Conservation (phyloP, 2,888 invertebrate genomes). For the Hybos culiciformis region DNA sequence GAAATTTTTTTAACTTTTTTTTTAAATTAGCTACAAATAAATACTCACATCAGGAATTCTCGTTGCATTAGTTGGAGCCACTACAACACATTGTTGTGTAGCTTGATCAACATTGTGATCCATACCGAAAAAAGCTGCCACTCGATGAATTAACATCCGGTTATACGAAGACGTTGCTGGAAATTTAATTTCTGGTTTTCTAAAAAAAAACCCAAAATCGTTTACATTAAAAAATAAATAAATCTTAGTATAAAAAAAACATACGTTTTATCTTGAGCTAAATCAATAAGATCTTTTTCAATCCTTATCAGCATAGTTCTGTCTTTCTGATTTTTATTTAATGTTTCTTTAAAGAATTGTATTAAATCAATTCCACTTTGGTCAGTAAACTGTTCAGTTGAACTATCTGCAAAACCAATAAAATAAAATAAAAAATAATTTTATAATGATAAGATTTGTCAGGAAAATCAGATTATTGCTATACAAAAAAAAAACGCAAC, state of each 20-base stretch:
- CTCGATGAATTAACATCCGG: conserved; percentile 88
- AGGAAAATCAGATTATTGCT: too few relatives aligned
- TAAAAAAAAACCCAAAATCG: conserved; percentile 24
- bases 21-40: background rate
- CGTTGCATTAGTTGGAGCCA: conserved; percentile 55
- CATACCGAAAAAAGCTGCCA: conserved; percentile 86
- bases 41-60: conserved; percentile 33
- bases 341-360: conserved; percentile 75
- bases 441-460: too few relatives aligned
- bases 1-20: background rate
- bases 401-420: conserved; percentile 47
- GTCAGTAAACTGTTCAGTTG: conserved; percentile 60
- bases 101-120: conserved; percentile 83
- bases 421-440: background rate
- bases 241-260: conserved; percentile 16
- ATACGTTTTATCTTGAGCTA: conserved; percentile 72
- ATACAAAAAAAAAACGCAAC: background rate
- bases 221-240: conserved; percentile 6
- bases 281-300: conserved; percentile 72
- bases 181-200: conserved; percentile 68
- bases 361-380: conserved; percentile 66
- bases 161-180: conserved; percentile 92
- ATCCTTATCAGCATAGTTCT: conserved; percentile 70
- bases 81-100: conserved; percentile 65
- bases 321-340: conserved; percentile 83